Percentiles rank a stretch among this genome's conserved stretches.
These are phyloP conservation scores for Ctena decussata DNA, from an alignment of 2,888 invertebrate species.

Conservation along the genomic window DNA sequence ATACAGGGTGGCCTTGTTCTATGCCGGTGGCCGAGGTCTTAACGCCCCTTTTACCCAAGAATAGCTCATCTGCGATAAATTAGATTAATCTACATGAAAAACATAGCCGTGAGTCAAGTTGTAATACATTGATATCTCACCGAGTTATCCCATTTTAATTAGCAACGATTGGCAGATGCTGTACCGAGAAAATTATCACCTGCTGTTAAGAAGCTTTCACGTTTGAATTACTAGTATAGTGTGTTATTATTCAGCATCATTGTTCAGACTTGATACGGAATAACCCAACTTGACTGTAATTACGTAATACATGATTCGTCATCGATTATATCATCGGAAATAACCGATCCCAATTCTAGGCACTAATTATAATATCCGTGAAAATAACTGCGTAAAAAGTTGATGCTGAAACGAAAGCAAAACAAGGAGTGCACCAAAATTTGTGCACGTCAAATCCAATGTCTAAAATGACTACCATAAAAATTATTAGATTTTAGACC, in stretches of 20 bases:
- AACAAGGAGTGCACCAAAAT: no score
- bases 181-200: background rate
- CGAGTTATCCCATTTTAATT: background rate
- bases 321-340: background rate
- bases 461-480: no score
- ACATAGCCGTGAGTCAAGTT: background rate
- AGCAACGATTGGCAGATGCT: background rate
- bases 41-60: background rate
- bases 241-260: background rate
- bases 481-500: no score
- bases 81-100: background rate
- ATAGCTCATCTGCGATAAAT: background rate
- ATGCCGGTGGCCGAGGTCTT: no score
- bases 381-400: background rate
- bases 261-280: background rate
- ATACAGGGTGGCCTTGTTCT: no score
- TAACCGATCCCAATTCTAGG: background rate
- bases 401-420: no score
- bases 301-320: background rate
- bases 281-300: background rate
- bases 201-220: constrained; percentile 5
- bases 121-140: background rate
- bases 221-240: background rate
- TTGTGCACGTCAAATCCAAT: no score
- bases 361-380: background rate